A percentile compares a stretch with the other conserved stretches of the same genome.
phyloP scores from a whole-genome alignment of 1,140 invertebrate species.

The Eurosta solidaginis region DNA sequence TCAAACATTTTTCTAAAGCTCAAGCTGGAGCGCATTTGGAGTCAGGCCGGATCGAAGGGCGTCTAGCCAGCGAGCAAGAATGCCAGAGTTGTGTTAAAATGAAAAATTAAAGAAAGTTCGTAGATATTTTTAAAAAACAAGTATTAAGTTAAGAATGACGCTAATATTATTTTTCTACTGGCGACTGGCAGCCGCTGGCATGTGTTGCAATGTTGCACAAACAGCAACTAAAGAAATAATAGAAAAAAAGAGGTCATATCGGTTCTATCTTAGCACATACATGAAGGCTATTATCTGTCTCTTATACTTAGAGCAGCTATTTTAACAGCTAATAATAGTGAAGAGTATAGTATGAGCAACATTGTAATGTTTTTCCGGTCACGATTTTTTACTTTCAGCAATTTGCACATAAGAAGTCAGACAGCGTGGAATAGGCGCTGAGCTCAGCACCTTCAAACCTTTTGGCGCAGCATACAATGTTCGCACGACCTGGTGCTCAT shows the following conservation, averaged over 20 bases:
- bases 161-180: constrained; percentile 10
- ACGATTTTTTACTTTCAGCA: neutral
- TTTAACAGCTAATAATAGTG: neutral
- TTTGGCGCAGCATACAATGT: neutral
- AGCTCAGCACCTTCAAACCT: too few relatives aligned
- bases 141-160: neutral
- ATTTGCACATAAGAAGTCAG: neutral
- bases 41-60: neutral
- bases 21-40: neutral
- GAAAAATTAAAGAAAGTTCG: too few relatives aligned
- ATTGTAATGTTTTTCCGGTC: constrained; percentile 1
- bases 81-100: neutral
- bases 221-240: neutral
- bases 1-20: constrained; percentile 18
- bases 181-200: constrained; percentile 16
- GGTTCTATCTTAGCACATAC: neutral
- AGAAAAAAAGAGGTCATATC: neutral
- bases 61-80: neutral
- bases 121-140: too few relatives aligned
- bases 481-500: neutral
- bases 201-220: constrained; percentile 6
- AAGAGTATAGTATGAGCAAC: neutral
- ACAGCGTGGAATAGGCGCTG: neutral
- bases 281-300: neutral
- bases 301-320: neutral